phyloP scores from a whole-genome alignment of 1,140 invertebrate species.

The Anadara kagoshimensis region DNA sequence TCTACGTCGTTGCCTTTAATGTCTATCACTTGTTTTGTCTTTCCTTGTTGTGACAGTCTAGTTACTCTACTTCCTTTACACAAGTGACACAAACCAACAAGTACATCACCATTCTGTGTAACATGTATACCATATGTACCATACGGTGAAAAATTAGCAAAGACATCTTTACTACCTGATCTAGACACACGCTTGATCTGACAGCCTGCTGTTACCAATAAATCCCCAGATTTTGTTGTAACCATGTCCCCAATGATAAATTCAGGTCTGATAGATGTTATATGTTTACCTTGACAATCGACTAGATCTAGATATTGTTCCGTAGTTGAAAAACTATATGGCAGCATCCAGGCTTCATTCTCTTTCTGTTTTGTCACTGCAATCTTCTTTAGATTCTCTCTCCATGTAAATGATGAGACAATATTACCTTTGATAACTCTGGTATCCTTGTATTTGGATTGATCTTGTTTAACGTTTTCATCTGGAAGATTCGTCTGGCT shows the following conservation, averaged over 20 bases:
- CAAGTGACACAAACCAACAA: neutral
- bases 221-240: neutral
- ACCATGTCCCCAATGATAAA: conserved; percentile 12
- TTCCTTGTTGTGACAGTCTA: neutral
- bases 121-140: neutral
- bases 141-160: conserved; percentile 1
- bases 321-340: no score
- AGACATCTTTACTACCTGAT: neutral
- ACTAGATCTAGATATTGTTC: no score
- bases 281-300: no score
- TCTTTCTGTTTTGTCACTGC: no score
- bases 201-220: neutral
- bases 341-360: no score
- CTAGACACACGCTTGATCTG: neutral
- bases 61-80: neutral
- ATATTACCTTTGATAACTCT: no score
- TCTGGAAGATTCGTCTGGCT: no score
- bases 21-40: conserved; percentile 6
- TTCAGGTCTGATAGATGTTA: neutral
- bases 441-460: no score
- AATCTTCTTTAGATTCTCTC: no score
- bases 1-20: neutral
- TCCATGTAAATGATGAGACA: no score
- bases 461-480: no score
- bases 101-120: neutral